phyloP scores from a whole-genome alignment of 2,113 vertebrate genomes.

The Cariama cristata region DNA sequence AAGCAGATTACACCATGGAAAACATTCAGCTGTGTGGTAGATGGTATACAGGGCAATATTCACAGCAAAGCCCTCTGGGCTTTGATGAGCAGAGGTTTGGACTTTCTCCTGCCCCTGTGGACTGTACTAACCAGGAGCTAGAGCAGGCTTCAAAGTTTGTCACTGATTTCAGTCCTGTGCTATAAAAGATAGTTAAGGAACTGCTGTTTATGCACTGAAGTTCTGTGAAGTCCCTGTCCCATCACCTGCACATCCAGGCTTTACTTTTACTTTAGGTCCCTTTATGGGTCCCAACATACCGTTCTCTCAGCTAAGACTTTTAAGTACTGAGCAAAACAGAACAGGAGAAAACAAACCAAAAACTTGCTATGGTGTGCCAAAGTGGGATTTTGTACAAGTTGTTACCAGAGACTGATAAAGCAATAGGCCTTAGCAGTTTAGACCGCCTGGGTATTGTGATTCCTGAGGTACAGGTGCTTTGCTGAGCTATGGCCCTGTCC shows the following conservation, averaged over 20 bases:
- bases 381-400: background rate
- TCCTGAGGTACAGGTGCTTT: background rate
- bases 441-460: background rate
- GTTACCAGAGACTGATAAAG: background rate
- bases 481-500: background rate
- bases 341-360: background rate
- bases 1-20: slow-evolving; percentile 46
- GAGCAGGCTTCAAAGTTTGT: background rate
- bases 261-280: background rate
- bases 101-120: background rate
- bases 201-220: background rate
- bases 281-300: accelerated
- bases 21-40: slow-evolving; percentile 31
- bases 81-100: slow-evolving; percentile 30
- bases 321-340: background rate
- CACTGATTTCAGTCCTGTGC: background rate
- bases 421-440: background rate
- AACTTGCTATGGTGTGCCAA: background rate
- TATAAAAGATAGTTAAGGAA: background rate
- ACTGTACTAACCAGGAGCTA: background rate
- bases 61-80: slow-evolving; percentile 41
- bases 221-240: background rate
- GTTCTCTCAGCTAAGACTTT: background rate
- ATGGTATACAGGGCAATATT: slow-evolving; percentile 39
- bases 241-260: background rate